Evolutionary conservation across 2,113 vertebrate species (phyloP).

Genomic region (Tamias sibiricus): DNA sequence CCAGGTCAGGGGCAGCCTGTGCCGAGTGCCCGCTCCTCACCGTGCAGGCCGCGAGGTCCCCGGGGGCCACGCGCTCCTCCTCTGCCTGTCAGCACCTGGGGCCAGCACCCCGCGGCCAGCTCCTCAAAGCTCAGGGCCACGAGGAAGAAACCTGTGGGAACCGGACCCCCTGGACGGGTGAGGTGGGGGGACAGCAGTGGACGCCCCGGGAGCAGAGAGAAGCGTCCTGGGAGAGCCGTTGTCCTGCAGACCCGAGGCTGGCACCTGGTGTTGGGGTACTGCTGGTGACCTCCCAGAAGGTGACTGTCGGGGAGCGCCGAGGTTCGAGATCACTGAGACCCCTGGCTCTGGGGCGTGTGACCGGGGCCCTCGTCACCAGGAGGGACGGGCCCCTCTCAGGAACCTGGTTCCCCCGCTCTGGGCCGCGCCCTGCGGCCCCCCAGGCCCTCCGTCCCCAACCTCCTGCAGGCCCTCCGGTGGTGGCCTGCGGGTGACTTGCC

Average conservation of each 20-base stretch:
- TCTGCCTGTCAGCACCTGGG: background rate
- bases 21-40: no score
- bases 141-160: background rate
- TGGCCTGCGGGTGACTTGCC: no score
- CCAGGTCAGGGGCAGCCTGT: background rate
- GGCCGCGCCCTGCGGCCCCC: no score
- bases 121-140: background rate
- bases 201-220: background rate
- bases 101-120: background rate
- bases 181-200: background rate
- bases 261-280: background rate
- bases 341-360: background rate
- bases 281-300: background rate
- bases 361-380: background rate
- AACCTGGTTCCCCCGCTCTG: background rate
- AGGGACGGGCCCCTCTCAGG: no score
- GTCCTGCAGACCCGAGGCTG: no score
- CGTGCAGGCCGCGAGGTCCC: background rate
- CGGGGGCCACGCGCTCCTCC: background rate
- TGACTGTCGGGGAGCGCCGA: background rate
- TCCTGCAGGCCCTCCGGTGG: rapidly evolving
- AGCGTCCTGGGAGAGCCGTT: background rate
- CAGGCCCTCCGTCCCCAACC: background rate
- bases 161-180: rapidly evolving
- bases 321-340: background rate